These are phyloP conservation scores for Noctuana brunneofusca DNA, from an alignment of 2,888 invertebrate species.

Conservation along the genomic window DNA sequence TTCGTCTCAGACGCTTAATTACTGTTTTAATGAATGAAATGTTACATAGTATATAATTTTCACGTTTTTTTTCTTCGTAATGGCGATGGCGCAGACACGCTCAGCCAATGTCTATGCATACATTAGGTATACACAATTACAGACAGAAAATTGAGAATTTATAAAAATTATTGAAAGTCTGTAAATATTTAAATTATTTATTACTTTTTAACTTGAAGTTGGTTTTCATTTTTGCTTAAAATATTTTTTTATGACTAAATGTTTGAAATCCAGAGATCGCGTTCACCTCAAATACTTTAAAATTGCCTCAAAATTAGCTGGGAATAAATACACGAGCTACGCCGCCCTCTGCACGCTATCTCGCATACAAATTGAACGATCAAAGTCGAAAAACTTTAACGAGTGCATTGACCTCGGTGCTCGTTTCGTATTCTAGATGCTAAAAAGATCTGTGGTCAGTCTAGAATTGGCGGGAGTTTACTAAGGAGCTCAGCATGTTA, in stretches of 20 bases:
- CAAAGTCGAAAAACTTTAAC: constrained; percentile 16
- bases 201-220: no score
- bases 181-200: no score
- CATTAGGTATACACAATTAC: no score
- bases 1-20: constrained; percentile 17
- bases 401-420: constrained; percentile 10
- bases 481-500: neutral
- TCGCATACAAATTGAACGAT: constrained; percentile 26
- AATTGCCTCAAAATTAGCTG: constrained; percentile 15
- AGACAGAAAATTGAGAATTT: no score
- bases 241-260: constrained; percentile 8
- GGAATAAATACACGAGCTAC: constrained; percentile 15
- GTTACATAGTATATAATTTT: no score
- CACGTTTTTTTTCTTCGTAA: no score
- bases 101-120: no score
- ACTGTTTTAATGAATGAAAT: constrained; percentile 5
- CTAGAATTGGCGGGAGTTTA: no score
- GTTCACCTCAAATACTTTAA: constrained; percentile 7
- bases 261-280: neutral
- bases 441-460: constrained; percentile 15
- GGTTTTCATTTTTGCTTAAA: no score
- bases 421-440: constrained; percentile 24
- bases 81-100: no score
- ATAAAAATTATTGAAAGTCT: no score
- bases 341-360: constrained; percentile 13